phyloP scores from a whole-genome alignment of 1,140 invertebrate species.

The Orchestia grillus region DNA sequence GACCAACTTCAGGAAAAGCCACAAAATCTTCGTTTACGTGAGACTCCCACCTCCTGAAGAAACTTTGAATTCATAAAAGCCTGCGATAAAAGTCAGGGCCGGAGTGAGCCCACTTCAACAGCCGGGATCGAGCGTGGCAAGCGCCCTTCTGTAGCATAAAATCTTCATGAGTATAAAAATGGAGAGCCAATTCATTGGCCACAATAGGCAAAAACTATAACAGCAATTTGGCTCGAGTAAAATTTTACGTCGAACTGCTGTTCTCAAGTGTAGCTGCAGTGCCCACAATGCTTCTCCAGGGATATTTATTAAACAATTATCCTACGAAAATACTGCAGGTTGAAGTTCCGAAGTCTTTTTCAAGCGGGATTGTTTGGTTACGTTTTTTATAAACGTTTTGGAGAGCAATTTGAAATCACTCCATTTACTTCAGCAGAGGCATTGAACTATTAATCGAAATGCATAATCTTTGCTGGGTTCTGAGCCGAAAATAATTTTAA shows the following conservation, averaged over 20 bases:
- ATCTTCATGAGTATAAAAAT: background rate
- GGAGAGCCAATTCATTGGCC: background rate
- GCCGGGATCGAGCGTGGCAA: background rate
- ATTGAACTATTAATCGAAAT: background rate
- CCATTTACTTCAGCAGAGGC: background rate
- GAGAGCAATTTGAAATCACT: background rate
- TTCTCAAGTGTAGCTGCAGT: background rate
- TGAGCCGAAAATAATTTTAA: background rate
- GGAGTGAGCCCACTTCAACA: background rate
- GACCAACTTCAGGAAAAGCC: background rate
- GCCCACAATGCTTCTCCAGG: background rate
- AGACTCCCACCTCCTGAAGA: background rate
- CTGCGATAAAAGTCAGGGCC: background rate
- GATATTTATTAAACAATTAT: background rate
- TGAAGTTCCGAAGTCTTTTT: background rate
- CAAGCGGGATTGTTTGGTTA: background rate
- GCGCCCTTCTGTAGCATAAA: background rate
- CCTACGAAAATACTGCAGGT: background rate
- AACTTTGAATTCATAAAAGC: background rate
- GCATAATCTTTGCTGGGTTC: background rate
- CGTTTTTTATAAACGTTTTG: background rate
- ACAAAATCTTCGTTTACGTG: background rate
- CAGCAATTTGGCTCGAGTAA: background rate
- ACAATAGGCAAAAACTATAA: background rate
- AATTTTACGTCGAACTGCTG: background rate